These are phyloP conservation scores for Phthorimaea operculella DNA, from an alignment of 1,140 invertebrate genomes.

Conservation along the genomic window DNA sequence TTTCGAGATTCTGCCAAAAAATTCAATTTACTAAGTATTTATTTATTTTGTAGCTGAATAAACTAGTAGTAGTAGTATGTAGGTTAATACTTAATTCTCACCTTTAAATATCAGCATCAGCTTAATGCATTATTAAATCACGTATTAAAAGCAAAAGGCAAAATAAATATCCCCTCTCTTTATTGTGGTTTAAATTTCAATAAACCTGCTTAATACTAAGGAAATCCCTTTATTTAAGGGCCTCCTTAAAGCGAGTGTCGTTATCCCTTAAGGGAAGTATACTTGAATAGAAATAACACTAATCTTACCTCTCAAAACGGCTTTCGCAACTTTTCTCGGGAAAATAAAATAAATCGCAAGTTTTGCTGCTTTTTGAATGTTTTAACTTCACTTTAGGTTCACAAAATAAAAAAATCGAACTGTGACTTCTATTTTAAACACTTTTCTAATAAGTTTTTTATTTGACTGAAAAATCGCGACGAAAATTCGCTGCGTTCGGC, in stretches of 20 bases:
- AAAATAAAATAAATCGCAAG: not conserved
- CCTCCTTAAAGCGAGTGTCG: not conserved
- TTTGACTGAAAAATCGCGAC: not conserved
- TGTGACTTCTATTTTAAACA: not conserved
- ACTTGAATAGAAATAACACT: not conserved
- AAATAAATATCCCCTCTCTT: no score
- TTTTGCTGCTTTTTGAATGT: not conserved
- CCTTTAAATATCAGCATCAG: no score
- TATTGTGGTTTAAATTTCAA: not conserved
- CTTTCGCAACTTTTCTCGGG: not conserved
- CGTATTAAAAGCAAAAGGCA: no score
- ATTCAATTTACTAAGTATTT: no score
- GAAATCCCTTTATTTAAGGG: not conserved
- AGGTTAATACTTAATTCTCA: no score
- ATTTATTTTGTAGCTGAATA: no score
- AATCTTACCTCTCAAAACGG: constrained; percentile 1
- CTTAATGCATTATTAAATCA: no score
- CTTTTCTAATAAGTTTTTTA: not conserved
- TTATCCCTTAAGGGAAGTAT: constrained; percentile 1
- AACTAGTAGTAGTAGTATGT: no score
- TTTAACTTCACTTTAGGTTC: not conserved
- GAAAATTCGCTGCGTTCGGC: not conserved
- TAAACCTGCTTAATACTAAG: not conserved
- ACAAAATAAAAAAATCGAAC: no score
- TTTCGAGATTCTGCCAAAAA: no score